Evolutionary conservation across 2,888 invertebrate species (phyloP), one percentile per base, ranked within the genome.

Genomic region (Polymixis lichenea): DNA sequence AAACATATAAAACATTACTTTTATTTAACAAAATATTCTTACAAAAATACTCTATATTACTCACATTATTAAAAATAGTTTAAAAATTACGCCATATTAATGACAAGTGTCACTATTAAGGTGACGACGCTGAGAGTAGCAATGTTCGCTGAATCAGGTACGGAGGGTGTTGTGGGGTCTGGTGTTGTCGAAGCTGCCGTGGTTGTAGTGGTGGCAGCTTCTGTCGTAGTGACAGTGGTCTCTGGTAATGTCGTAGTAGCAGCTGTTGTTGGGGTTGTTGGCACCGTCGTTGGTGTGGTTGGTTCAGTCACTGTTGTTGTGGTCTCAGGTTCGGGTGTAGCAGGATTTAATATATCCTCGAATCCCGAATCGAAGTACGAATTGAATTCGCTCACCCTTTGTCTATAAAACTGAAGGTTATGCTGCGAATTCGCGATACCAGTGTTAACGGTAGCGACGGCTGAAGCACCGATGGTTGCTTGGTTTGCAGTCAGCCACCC

Each of bases 331-430:
- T 13, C 32, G 0, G 64, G 1, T 0, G 86, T 75, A 0, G 72
- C 28, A 15, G 72, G 9, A 0, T 38, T n/a, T 2, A 68, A 25
- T 1, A 90, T 91, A 22, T 94, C 94, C 0, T 90, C 88, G 72
- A 93, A 96, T 55, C 96, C 96, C 62, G 79, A 89, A 6, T 95
- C 93, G 53, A 96, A 94, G 87, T 90, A 96, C 0, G 65, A 60
- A 0, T 82, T 83, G 55, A 96, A 90, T 75, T 96, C 96, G 0
- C 78, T 28, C 2, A 90, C 77, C 49, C 95, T 92, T 2, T 75
- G 46, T 3, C 65, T 58, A 13, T 94, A 93, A 94, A 95, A 96
- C 0, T 55, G 80, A 0, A 95, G 86, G 80, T 95, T 95, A 3
- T 53, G 28, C 60, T 93, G 91, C 2, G 94, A 87, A 3, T 90